Conservation (phyloP, 2,797 vertebrate genomes). For the Propithecus perrieri region DNA sequence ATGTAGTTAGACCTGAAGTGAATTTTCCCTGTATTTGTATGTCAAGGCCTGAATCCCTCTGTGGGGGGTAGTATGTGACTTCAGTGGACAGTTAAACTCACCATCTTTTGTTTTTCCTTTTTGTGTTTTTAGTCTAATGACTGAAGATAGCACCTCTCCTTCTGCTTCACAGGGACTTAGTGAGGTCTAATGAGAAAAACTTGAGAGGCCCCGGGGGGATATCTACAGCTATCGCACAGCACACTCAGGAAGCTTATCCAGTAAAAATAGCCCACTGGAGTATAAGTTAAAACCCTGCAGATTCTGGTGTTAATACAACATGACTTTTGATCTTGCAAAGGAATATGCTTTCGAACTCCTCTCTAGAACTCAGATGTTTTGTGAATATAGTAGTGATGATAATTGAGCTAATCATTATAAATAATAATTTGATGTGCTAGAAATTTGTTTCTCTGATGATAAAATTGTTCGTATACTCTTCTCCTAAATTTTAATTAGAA, state of each 20-base stretch:
- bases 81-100: neutral
- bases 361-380: slow-evolving; percentile 13
- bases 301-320: slow-evolving; percentile 36
- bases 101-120: neutral
- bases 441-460: slow-evolving; percentile 37
- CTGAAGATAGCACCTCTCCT: neutral
- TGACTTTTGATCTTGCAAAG: slow-evolving; percentile 41
- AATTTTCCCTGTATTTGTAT: neutral
- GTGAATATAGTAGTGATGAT: neutral
- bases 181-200: slow-evolving; percentile 39
- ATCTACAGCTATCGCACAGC: slow-evolving; percentile 33
- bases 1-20: neutral
- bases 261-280: slow-evolving; percentile 39
- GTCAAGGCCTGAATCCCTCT: neutral
- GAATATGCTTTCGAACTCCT: slow-evolving; percentile 10
- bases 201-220: neutral
- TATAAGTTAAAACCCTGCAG: slow-evolving; percentile 51
- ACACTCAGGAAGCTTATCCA: neutral
- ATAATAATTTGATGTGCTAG: slow-evolving; percentile 31
- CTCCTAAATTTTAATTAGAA: slow-evolving; percentile 61
- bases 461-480: neutral
- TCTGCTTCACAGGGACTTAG: slow-evolving; percentile 27
- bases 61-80: neutral
- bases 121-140: slow-evolving; percentile 10
- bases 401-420: slow-evolving; percentile 47